These are phyloP conservation scores for Ooceraea biroi DNA, from an alignment of 1,140 invertebrate genomes.

Conservation along the genomic window DNA sequence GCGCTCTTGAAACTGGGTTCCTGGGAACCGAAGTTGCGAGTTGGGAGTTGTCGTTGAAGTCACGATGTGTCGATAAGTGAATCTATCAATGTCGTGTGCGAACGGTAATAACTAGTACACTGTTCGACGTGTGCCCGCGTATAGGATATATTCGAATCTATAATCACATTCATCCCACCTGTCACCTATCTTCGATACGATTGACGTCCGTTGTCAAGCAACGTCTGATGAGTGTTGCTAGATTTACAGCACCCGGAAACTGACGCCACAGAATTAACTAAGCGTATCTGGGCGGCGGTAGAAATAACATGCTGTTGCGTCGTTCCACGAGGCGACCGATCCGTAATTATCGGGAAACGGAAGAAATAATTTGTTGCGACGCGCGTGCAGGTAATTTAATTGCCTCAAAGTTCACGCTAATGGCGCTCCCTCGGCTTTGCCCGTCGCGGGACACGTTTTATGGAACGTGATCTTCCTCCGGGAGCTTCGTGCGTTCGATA, in stretches of 20 bases:
- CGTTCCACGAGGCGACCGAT: neutral
- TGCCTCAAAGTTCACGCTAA: constrained; percentile 5
- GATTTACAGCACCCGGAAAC: constrained; percentile 49
- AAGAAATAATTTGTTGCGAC: neutral
- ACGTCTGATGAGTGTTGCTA: constrained; percentile 34
- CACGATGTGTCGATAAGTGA: constrained; percentile 48
- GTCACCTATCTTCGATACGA: constrained; percentile 40
- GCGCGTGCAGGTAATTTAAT: neutral
- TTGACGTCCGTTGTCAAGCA: constrained; percentile 38
- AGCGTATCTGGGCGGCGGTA: constrained; percentile 18
- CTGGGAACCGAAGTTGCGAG: neutral
- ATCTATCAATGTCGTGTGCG: constrained; percentile 42
- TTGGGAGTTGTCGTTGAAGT: constrained; percentile 23
- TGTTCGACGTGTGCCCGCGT: constrained; percentile 40
- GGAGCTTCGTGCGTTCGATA: neutral
- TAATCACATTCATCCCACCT: constrained; percentile 56
- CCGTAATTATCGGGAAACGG: neutral
- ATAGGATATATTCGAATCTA: constrained; percentile 56
- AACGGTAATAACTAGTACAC: constrained; percentile 44
- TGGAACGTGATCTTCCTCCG: neutral
- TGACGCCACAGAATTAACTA: constrained; percentile 51
- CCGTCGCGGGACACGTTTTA: neutral
- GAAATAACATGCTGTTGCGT: constrained; percentile 23
- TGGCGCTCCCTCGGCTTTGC: neutral
- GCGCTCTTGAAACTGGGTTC: too few relatives aligned